Conservation (phyloP, 2,797 vertebrate genomes). For the Pangasius krempfi region DNA sequence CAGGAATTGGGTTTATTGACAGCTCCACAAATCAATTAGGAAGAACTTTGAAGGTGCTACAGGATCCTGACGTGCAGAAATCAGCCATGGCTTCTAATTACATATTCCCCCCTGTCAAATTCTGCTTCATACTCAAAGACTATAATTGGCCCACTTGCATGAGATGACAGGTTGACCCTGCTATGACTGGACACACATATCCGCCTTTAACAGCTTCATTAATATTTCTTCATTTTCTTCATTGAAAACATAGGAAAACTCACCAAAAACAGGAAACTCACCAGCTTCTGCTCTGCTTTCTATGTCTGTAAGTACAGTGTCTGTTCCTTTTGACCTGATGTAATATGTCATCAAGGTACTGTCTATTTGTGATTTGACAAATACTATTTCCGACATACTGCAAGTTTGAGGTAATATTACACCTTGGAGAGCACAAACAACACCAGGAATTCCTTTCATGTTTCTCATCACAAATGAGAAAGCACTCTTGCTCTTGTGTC, state of each 20-base stretch:
- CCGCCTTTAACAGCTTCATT: background rate
- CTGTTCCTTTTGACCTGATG: background rate
- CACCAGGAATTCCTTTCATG: conserved; percentile 6
- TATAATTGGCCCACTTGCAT: conserved; percentile 11
- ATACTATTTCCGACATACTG: background rate
- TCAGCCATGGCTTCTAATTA: conserved; percentile 48
- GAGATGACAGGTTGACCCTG: background rate
- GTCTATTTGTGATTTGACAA: background rate
- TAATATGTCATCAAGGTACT: background rate
- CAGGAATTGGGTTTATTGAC: conserved; percentile 75
- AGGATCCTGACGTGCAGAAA: conserved; percentile 34
- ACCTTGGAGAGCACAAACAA: background rate
- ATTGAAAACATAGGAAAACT: background rate
- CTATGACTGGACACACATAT: background rate
- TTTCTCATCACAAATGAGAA: background rate
- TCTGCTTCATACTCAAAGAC: conserved; percentile 10
- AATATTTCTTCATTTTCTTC: background rate
- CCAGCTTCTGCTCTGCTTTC: background rate
- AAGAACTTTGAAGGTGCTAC: background rate
- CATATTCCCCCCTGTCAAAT: conserved; percentile 56
- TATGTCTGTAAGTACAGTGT: background rate
- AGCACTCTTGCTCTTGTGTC: background rate
- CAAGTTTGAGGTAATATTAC: conserved; percentile 13
- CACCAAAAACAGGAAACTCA: background rate
- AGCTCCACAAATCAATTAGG: conserved; percentile 67